Evolutionary conservation across 2,113 vertebrate genomes (phyloP).

Genomic region (Pleuronectes platessa): DNA sequence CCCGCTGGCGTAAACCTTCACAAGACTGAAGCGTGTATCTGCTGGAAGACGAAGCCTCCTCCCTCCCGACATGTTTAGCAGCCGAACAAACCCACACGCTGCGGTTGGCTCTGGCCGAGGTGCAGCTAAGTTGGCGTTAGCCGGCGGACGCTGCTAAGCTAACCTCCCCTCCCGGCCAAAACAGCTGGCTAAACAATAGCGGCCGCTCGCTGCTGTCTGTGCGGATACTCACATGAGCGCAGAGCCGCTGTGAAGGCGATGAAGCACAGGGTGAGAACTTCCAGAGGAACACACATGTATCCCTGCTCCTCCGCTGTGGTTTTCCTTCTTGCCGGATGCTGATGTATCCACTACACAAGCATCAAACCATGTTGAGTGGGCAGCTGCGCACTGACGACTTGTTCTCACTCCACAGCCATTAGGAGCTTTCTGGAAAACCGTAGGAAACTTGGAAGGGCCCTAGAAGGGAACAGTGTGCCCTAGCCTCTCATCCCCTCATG

Average conservation of each 20-base stretch:
- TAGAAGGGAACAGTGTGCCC: slow-evolving; percentile 2
- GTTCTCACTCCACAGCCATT: slow-evolving; percentile 26
- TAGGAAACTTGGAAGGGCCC: slow-evolving; percentile 48
- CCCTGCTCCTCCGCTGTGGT: slow-evolving; percentile 7
- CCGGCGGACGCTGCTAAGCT: slow-evolving; percentile 46
- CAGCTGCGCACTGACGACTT: slow-evolving; percentile 69
- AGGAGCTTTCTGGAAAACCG: slow-evolving; percentile 19
- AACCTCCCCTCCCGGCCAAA: slow-evolving; percentile 52
- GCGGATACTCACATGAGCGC: slow-evolving; percentile 41
- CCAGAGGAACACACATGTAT: not conserved
- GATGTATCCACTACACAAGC: slow-evolving; percentile 19
- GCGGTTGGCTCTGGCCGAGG: not conserved
- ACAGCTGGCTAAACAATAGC: slow-evolving; percentile 65
- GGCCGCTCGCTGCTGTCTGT: not conserved
- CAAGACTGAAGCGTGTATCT: not conserved
- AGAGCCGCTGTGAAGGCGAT: not conserved
- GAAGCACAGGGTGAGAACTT: not conserved
- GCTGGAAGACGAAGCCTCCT: too few species aligned
- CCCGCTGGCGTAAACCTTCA: slow-evolving; percentile 15
- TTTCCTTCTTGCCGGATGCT: slow-evolving; percentile 23
- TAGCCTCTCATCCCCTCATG: not conserved
- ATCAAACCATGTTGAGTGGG: slow-evolving; percentile 61
- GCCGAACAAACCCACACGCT: too few species aligned
- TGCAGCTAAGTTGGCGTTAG: slow-evolving; percentile 62
- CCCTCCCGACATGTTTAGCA: too few species aligned